Evolutionary conservation across 2,888 invertebrate species (phyloP).

Genomic region (Cataglyphis rosenhaueri): DNA sequence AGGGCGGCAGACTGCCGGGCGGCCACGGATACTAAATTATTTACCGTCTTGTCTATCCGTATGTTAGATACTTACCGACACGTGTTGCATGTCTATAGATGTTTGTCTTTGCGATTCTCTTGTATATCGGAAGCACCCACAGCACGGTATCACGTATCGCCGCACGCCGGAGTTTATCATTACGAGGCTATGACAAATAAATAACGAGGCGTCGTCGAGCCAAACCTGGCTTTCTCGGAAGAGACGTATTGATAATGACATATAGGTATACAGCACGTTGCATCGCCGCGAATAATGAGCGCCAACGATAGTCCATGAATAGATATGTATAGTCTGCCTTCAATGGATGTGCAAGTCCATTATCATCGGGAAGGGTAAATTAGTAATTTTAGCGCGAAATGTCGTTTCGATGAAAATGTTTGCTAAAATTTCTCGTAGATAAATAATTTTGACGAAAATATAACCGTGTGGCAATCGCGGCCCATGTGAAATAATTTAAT

Average conservation of each 20-base stretch:
- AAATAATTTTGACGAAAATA: not conserved
- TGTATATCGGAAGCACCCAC: constrained; percentile 32
- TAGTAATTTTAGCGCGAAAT: not conserved
- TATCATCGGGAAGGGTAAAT: not conserved
- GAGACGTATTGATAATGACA: constrained; percentile 24
- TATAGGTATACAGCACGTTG: not conserved
- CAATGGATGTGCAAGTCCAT: not conserved
- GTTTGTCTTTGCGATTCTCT: constrained; percentile 60
- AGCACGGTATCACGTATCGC: constrained; percentile 41
- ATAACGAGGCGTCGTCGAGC: constrained; percentile 48
- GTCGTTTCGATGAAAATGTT: not conserved
- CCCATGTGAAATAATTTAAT: not conserved
- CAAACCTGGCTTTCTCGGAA: constrained; percentile 41
- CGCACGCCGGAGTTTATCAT: constrained; percentile 45
- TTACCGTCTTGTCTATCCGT: constrained; percentile 79
- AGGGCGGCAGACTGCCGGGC: constrained; percentile 84
- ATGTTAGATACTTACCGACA: constrained; percentile 73
- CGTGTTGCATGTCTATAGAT: constrained; percentile 71
- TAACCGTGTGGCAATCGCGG: too few species aligned
- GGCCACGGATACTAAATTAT: constrained; percentile 82
- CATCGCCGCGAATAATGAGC: constrained; percentile 10
- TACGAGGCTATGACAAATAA: constrained; percentile 52
- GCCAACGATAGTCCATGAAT: not conserved
- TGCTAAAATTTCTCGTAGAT: not conserved
- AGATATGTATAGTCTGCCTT: not conserved